Evolutionary conservation across 2,888 invertebrate species (phyloP).

Genomic region (Coenonympha arcania): DNA sequence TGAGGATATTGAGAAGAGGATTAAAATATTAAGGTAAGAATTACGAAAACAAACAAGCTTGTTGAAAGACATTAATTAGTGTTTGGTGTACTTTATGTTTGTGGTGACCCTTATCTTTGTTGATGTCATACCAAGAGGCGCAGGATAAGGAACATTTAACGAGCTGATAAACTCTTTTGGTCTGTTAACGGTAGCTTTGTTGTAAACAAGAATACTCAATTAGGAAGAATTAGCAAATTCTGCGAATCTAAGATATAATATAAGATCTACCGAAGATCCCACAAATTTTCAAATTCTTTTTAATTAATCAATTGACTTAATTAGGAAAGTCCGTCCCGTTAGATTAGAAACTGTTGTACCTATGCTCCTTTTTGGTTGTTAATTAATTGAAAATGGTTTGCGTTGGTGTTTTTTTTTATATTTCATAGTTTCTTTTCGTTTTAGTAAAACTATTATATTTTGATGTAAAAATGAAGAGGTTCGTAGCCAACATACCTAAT

Average conservation of each 20-base stretch:
- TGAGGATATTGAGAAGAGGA: too few species aligned
- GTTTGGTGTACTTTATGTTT: not conserved
- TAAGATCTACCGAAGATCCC: not conserved
- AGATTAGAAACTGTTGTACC: not conserved
- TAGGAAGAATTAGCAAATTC: slow-evolving; percentile 19
- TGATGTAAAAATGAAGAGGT: too few species aligned
- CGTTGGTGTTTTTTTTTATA: not conserved
- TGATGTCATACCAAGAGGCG: slow-evolving; percentile 61
- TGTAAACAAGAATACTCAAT: slow-evolving; percentile 21
- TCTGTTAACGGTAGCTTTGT: slow-evolving; percentile 24
- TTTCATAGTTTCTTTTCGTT: too few species aligned
- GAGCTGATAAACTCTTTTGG: slow-evolving; percentile 36
- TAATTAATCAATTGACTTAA: slow-evolving; percentile 5
- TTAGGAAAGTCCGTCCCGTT: slow-evolving; percentile 11
- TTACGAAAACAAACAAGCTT: too few species aligned
- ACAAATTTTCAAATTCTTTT: slow-evolving; percentile 10
- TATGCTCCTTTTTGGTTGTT: not conserved
- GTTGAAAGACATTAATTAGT: too few species aligned
- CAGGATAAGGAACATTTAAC: slow-evolving; percentile 47
- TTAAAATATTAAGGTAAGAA: too few species aligned
- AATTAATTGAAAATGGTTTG: not conserved
- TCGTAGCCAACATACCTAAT: too few species aligned
- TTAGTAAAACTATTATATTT: too few species aligned
- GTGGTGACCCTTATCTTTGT: slow-evolving; percentile 21
- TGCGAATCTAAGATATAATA: slow-evolving; percentile 20